Base-by-base conservation (phyloP, 2,888 invertebrate species). In the Drosophila pullipes region DNA sequence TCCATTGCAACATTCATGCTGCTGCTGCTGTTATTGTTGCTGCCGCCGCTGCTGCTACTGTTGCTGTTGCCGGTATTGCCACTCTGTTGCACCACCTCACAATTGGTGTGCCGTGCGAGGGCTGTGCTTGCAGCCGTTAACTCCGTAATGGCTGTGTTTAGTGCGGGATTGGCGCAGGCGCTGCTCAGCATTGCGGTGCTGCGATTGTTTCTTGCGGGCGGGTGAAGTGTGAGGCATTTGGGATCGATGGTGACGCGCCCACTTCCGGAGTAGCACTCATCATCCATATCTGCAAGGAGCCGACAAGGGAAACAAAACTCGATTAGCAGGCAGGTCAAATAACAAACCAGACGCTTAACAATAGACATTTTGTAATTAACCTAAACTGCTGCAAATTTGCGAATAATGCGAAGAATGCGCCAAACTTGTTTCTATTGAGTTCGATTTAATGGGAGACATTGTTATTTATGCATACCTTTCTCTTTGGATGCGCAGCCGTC, bases 231-330 rank as follows among this genome's bases (percentile, higher is more conserved):
- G 41, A 91, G 80, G 77, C 90, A 91, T 79, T 91, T 92, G 39
- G 91, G 90, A 82, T 92, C 91, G 62, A 92, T 91, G 68, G 90
- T 85, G 76, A 87, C 82, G 64, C 87, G 87, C 57, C 82, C 93
- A 76, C 93, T 94, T 68, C 96, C 95, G 69, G 97, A 97, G 94
- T 97, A 97, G 93, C 97, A 97, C 92, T 98, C 97, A 90, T 97
- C 97, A 93, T 98, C 98, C 96, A 97, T 97, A 91, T 98, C 98
- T 97, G 94, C 9, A 70, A 81, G 13, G 7, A 41, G 41, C 33
- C 41, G 22, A 13, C n/a, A 60, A 3, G 31, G 30, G 9, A 58
- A 54, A 33, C 7, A 31, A 31, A 10, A 22, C 33, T 33, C 47
- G 47, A 35, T 30, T 33, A 63, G 33, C 44, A n/a, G 13, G 13